Evolutionary conservation across 2,888 invertebrate genomes (phyloP).

Genomic region (Caradrina kadenii): DNA sequence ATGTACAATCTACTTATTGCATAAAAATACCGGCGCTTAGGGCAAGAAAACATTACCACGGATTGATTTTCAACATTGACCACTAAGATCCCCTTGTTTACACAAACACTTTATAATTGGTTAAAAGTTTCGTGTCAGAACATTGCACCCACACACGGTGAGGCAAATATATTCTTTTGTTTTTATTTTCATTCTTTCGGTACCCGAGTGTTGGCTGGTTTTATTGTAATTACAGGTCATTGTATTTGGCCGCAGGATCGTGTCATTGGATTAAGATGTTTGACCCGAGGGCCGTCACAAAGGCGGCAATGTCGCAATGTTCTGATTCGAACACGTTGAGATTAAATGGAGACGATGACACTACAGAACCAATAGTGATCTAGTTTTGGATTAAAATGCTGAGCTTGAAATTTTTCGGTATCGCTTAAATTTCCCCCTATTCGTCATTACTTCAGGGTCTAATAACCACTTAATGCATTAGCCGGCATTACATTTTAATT

Average conservation of each 20-base stretch:
- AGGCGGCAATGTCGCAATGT: background rate
- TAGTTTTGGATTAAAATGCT: background rate
- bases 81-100: constrained; percentile 17
- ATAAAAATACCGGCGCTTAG: background rate
- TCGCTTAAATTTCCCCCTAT: constrained; percentile 20
- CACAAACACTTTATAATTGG: constrained; percentile 28
- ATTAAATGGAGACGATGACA: constrained; percentile 7
- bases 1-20: background rate
- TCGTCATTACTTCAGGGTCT: constrained; percentile 45
- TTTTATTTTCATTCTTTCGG: constrained; percentile 42
- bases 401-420: constrained; percentile 4
- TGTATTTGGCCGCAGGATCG: constrained; percentile 35
- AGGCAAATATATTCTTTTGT: constrained; percentile 28
- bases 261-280: constrained; percentile 47
- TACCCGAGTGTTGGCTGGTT: constrained; percentile 24
- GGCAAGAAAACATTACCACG: background rate
- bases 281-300: constrained; percentile 21
- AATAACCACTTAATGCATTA: constrained; percentile 37
- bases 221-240: constrained; percentile 52
- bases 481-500: constrained; percentile 34
- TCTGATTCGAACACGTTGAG: constrained; percentile 4
- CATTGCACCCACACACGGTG: constrained; percentile 40
- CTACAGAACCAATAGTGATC: background rate
- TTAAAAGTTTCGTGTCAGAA: constrained; percentile 24
- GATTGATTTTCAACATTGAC: background rate